Evolutionary conservation across 2,113 vertebrate genomes (phyloP).

Genomic region (Laticauda laticaudata): DNA sequence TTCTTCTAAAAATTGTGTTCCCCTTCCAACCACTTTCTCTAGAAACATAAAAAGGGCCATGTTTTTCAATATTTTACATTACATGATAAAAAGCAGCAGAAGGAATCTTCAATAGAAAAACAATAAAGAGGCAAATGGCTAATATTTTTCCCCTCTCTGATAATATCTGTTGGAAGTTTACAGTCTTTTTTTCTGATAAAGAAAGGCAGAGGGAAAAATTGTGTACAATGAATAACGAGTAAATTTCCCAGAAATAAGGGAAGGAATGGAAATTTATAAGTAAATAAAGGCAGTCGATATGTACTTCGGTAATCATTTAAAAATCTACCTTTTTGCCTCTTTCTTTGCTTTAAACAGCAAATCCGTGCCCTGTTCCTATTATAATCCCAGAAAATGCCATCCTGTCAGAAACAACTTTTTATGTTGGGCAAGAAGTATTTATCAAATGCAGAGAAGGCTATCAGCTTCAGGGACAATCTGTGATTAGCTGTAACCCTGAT

Average conservation of each 20-base stretch:
- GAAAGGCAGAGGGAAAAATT: neutral
- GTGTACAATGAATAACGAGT: neutral
- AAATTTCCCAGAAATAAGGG: neutral
- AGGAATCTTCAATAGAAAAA: neutral
- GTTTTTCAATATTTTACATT: neutral
- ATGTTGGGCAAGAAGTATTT: slow-evolving; percentile 81
- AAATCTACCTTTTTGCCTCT: neutral
- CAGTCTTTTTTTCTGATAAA: neutral
- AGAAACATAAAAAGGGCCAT: neutral
- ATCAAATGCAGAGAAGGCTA: slow-evolving; percentile 88
- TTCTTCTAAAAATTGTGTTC: neutral
- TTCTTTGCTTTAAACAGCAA: slow-evolving; percentile 73
- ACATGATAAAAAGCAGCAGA: neutral
- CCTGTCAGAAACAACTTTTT: slow-evolving; percentile 78
- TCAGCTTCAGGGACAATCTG: slow-evolving; percentile 73
- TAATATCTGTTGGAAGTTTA: neutral
- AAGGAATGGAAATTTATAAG: neutral
- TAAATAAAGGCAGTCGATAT: neutral
- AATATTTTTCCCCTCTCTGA: neutral
- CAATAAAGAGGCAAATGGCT: neutral
- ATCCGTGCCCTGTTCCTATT: slow-evolving; percentile 85
- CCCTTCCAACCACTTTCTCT: neutral
- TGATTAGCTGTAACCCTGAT: slow-evolving; percentile 84
- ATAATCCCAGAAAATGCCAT: slow-evolving; percentile 78
- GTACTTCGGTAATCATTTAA: slow-evolving; percentile 28